Evolutionary conservation across 37 sponge, comb jelly and placozoan genomes (phyloP), one percentile per base, ranked within the genome.

Genomic region (Halichondria panicea): DNA sequence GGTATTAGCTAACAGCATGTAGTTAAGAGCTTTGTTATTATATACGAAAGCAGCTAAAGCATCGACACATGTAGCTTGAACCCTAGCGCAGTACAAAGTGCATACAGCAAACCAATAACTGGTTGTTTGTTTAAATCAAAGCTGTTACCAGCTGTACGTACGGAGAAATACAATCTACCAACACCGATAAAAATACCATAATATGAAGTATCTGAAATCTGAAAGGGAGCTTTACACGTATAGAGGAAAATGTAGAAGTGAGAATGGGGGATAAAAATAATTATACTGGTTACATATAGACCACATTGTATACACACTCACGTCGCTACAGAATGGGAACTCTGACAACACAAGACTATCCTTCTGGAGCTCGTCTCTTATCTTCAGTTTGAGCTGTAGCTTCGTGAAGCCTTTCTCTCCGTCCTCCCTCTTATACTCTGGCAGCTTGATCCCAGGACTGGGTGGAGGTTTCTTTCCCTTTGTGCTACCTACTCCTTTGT

Each of bases 351-450:
- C 68, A 22, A 91, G 46, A 0, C 62, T 22, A 45, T 81, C 81
- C 40, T 62, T 72, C 36, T 70, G 55, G 25, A 91, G 61, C 69
- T 75, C 76, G 31, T 81, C 74, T 55, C 67, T 44, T 1, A 91
- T 53, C 64, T 81, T 85, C 40, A 91, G 61, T 82, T 91, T 85
- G 3, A 91, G 68, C 55, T 91, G 91, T 6, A 91, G 68, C 27
- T 70, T 75, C 0, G 76, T 85, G 31, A 85, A 59, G 8, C 50
- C 71, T 12, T 66, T 59, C 0, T 63, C 70, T 22, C 54, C 65
- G 11, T 71, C 72, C 59, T 55, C 45, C 40, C 58, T 37, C 43
- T 66, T 66, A 44, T 39, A 50, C 1, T 55, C 55, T 1, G 74
- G 50, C 8, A 35, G 48, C 0, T 50, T 36, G 21, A 60, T 19